Evolutionary conservation across 2,888 invertebrate species (phyloP), one percentile per base, ranked within the genome.

Genomic region (Rutpela maculata): DNA sequence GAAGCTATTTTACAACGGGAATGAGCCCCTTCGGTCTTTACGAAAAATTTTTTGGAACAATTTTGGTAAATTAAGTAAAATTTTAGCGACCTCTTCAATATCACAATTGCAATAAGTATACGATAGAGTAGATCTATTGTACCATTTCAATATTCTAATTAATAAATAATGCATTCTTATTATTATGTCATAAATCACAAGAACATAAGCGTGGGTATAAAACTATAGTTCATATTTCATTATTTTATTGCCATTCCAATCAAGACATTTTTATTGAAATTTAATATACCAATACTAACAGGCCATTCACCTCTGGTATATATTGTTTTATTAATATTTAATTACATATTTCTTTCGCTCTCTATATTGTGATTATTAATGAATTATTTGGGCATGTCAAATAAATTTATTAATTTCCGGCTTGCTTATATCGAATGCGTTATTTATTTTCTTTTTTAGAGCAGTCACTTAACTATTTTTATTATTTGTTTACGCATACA

Each of bases 191-290:
- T 67, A 67, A 55, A 67, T 67, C 67, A 67, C 26, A 26, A 50
- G n/a, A 22, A 56, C 67, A n/a, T 55, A 67, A 67, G 55, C 55
- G 55, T 67, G 19, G 67, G 55, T 26, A 18, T 67, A 50, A 56
- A 67, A 10, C 67, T 65, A n/a, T 26, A 55, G 67, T 67, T 67
- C 67, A 55, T 67, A 67, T 67, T 55, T 67, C 67, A 67, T 67
- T 67, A 67, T 67, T 67, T 67, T 67, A 67, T 67, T 19, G 67
- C 67, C 67, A 26, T 67, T 67, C 56, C 67, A 67, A 67, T 67
- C 67, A 55, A 50, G n/a, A n/a, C 55, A 67, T 56, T 67, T 67
- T 67, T 67, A 22, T 67, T 19, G 65, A 38, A 17, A 67, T 50
- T 55, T 55, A 67, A 56, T 67, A 67, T 26, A 56, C 67, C 26